Percentiles rank a stretch among this genome's conserved stretches.
Evolutionary conservation across 2,113 vertebrate genomes (phyloP).

Genomic region (Coregonus clupeaformis): DNA sequence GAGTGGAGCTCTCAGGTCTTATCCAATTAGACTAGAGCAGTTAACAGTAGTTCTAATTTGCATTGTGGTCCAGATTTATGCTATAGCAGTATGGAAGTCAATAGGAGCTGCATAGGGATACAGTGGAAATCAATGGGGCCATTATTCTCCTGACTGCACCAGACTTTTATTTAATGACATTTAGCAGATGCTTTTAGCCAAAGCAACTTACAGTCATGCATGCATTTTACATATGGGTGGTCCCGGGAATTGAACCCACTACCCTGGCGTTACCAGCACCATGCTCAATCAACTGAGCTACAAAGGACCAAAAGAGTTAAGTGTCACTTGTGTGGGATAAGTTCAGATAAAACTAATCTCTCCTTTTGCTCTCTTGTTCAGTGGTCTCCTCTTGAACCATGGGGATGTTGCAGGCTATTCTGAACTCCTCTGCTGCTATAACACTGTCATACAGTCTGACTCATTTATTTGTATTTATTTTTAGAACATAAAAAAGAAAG

Average conservation of each 20-base stretch:
- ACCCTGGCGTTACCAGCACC: no score
- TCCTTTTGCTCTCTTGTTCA: constrained; percentile 12
- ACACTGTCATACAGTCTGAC: neutral
- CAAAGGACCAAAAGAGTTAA: neutral
- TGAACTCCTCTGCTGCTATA: neutral
- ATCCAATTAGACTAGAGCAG: constrained; percentile 2
- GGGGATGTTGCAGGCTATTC: neutral
- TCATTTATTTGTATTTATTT: neutral
- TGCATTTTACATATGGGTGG: no score
- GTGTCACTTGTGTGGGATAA: constrained; percentile 32
- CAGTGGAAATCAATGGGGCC: constrained; percentile 55
- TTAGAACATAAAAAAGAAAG: neutral
- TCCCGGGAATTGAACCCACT: no score
- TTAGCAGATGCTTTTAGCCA: no score
- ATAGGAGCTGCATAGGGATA: no score
- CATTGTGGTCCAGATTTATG: constrained; percentile 48
- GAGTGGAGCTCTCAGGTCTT: neutral
- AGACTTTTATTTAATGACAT: neutral
- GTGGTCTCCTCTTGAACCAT: neutral
- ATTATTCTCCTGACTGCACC: constrained; percentile 45
- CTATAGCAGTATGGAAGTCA: constrained; percentile 32
- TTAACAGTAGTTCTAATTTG: constrained; percentile 44
- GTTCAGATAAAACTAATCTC: constrained; percentile 30
- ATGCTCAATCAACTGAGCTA: no score
- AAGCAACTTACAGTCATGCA: no score